Evolutionary conservation across 2,888 invertebrate genomes (phyloP), one percentile per base, ranked within the genome.

Genomic region (Ophion obscuratus): DNA sequence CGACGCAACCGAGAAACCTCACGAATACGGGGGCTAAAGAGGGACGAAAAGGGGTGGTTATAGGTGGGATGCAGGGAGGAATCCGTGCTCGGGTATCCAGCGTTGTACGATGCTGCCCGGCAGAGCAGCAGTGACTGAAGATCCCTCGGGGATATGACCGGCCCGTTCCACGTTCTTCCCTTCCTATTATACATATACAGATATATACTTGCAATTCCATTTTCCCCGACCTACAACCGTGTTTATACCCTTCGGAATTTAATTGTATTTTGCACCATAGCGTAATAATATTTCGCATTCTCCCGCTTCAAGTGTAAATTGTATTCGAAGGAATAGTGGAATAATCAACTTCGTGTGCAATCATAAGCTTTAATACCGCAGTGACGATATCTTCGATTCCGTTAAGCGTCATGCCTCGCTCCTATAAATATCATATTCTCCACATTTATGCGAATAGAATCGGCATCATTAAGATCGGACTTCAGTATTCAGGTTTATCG

Each of bases 61-160:
- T 9, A n/a, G 17, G 47, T 14, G 44, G 73, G 31, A 57, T 40
- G 47, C 31, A 86, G 40, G 64, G 64, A 83, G 83, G 83, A 75
- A 79, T 87, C 66, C 84, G 67, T 74, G 68, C 71, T 81, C 71
- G 86, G 70, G 75, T 82, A 82, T 81, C 83, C 73, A 61, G 47
- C 84, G 74, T 78, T 82, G 66, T 61, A 75, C 77, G 73, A 80
- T 77, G 68, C 61, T 70, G 64, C 74, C 74, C 73, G 20, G 44
- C 31, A 53, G 36, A 27, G 67, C 57, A 61, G 40, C 71, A 53
- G 44, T 44, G 67, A 73, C 62, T 76, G 47, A 40, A 70, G 67
- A 76, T 86, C 74, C 86, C 77, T 9, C 1, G 86, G 67, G 77
- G 77, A 77, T 83, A 81, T 74, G 31, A 81, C 81, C 73, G 64